Evolutionary conservation across 1,140 invertebrate genomes (phyloP), one percentile per base, ranked within the genome.

Genomic region (Euura saliciscinereae): DNA sequence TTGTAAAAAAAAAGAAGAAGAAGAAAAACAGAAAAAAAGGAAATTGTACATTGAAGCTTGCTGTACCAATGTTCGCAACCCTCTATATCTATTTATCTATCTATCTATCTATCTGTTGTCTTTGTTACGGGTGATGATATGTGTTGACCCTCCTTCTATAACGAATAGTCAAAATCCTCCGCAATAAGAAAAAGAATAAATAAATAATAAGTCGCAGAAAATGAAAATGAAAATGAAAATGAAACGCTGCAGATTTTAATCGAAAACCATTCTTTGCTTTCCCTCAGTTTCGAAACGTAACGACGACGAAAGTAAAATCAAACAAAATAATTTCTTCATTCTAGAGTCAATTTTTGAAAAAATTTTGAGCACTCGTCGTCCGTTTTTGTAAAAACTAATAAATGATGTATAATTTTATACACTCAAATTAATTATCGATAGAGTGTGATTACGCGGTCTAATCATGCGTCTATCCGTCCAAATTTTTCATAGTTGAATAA

Each of bases 61-160:
- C 51, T 59, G 51, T 59, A 59, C 51, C 51, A n/a, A 59, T 59
- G 51, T 59, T 59, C 13, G 51, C 51, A 59, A 59, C 10, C 10
- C 51, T 59, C 51, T 59, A 59, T 59, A 59, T 59, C 51, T 59
- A 59, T n/a, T 59, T n/a, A 59, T 11, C 51, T 59, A 59, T 59
- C 51, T 59, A 59, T n/a, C 51, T 59, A 59, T n/a, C 51, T 59
- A 59, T 59, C 51, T 59, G 4, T 59, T 59, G 51, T 59, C 51
- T 59, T 59, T 59, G 51, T 59, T 59, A 59, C 51, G 51, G 51
- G 51, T 59, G 51, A 59, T 59, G 13, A 59, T 59, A 59, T 59
- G 51, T 59, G 51, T 59, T 59, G 51, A 59, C 51, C 51, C 51
- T 59, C 13, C 51, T 59, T 59, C 51, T 59, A 59, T 11, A 4